These are phyloP conservation scores for Zaprionus vittiger DNA, from an alignment of 1,140 invertebrate species.

Conservation along the genomic window DNA sequence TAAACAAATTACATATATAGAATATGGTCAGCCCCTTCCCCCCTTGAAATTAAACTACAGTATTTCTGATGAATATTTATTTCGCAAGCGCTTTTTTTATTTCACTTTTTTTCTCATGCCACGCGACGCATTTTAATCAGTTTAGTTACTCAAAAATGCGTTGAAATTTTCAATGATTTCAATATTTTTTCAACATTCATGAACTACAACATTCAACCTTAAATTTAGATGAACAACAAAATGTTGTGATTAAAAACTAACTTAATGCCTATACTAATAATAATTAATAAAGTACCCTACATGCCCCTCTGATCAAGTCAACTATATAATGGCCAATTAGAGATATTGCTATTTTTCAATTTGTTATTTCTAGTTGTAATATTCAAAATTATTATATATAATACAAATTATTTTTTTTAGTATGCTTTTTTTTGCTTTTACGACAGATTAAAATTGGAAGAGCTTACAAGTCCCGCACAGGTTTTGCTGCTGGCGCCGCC, in stretches of 20 bases:
- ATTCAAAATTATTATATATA: conserved; percentile 21
- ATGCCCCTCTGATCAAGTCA: conserved; percentile 24
- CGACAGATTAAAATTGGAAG: conserved; percentile 71
- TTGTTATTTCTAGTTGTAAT: conserved; percentile 30
- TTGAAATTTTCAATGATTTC: conserved; percentile 56
- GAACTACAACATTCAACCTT: conserved; percentile 69
- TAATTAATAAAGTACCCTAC: conserved; percentile 30
- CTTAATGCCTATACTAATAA: conserved; percentile 22
- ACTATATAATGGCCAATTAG: conserved; percentile 56
- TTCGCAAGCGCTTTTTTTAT: conserved; percentile 38
- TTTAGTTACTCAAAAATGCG: conserved; percentile 46
- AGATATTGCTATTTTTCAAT: conserved; percentile 20
- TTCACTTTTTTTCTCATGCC: conserved; percentile 36
- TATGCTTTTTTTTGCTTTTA: conserved; percentile 23
- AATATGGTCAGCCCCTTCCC: not conserved
- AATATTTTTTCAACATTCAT: conserved; percentile 68
- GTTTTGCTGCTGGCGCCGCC: conserved; percentile 15
- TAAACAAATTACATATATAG: too few relatives aligned
- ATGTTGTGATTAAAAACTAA: conserved; percentile 48
- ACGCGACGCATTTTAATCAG: conserved; percentile 31
- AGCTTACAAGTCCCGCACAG: conserved; percentile 65
- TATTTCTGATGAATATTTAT: conserved; percentile 27
- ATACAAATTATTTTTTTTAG: conserved; percentile 22
- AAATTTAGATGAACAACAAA: conserved; percentile 51
- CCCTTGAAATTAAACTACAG: conserved; percentile 16